Base-by-base conservation (phyloP, 2,797 vertebrate genomes). In the Fistularia tabacaria region DNA sequence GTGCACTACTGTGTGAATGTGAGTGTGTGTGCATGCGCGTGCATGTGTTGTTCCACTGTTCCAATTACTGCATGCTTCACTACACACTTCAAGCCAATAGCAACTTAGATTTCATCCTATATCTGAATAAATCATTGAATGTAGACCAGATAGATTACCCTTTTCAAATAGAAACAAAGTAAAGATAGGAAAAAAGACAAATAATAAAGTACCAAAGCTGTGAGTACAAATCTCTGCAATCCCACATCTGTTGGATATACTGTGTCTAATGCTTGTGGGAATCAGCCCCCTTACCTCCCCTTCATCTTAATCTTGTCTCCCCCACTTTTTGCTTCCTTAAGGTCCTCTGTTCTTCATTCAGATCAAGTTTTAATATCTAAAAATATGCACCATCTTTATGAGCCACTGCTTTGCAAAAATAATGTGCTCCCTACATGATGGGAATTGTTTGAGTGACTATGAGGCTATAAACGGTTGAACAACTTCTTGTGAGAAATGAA, bases 201-300 rank as follows among this genome's bases (percentile, higher is more conserved):
- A 68, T 25, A 60, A 39, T 36, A 38, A 46, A 45, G 56, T 7
- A 65, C 1, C 25, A 62, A 67, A 42, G 55, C 61, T 66, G 62
- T 65, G 72, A 80, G 53, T 59, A 55, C 71, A 80, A 76, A 70
- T 73, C 64, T 80, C 51, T 52, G 54, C 59, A 65, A 68, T 53
- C 78, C 51, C 66, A 89, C 83, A 90, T 88, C 83, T 86, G 82
- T 80, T 79, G 74, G 65, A 86, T 77, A 79, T 72, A 80, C 39
- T 40, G 10, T 40, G 2, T 49, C 46, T 62, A 61, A 55, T 69
- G 72, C 80, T 83, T 84, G 77, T 76, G 85, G 69, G 81, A 81
- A 69, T 71, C 70, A 69, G 72, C 62, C 65, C 43, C 64, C 58
- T 25, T 65, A 14, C 57, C 71, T 54, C 69, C 65, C 59, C 62